Percentiles rank a stretch among this genome's conserved stretches.
Evolutionary conservation across 2,888 invertebrate species (phyloP).

Genomic region (Merodon equestris): DNA sequence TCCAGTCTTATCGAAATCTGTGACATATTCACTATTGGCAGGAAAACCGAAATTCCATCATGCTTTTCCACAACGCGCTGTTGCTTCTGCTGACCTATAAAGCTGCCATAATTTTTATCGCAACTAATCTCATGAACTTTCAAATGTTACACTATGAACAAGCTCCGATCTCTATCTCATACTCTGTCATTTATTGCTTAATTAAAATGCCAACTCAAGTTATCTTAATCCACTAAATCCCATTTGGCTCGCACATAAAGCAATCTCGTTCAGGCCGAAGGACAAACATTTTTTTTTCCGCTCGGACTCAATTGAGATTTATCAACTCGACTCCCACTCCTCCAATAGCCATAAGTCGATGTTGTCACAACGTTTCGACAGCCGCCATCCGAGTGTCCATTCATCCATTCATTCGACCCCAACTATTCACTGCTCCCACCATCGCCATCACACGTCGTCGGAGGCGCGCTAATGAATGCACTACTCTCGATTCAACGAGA

Average conservation of each 20-base stretch:
- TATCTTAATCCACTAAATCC: neutral
- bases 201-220: slow-evolving; percentile 30
- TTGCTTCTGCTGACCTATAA: too few species aligned
- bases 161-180: neutral
- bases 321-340: slow-evolving; percentile 5
- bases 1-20: too few species aligned
- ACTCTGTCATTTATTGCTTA: neutral
- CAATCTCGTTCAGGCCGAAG: neutral
- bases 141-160: too few species aligned
- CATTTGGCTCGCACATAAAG: neutral
- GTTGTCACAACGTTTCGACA: slow-evolving; percentile 16
- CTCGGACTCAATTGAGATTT: slow-evolving; percentile 40
- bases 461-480: slow-evolving; percentile 38
- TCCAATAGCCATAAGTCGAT: slow-evolving; percentile 16
- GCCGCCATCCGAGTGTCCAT: too few species aligned
- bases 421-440: slow-evolving; percentile 17
- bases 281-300: too few species aligned
- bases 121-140: too few species aligned
- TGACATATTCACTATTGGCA: too few species aligned
- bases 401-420: neutral
- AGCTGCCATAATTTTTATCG: too few species aligned
- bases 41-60: too few species aligned
- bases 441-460: neutral
- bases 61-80: too few species aligned
- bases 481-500: slow-evolving; percentile 10